phyloP scores from a whole-genome alignment of 2,888 invertebrate genomes.

The Anagyrus pseudococci region DNA sequence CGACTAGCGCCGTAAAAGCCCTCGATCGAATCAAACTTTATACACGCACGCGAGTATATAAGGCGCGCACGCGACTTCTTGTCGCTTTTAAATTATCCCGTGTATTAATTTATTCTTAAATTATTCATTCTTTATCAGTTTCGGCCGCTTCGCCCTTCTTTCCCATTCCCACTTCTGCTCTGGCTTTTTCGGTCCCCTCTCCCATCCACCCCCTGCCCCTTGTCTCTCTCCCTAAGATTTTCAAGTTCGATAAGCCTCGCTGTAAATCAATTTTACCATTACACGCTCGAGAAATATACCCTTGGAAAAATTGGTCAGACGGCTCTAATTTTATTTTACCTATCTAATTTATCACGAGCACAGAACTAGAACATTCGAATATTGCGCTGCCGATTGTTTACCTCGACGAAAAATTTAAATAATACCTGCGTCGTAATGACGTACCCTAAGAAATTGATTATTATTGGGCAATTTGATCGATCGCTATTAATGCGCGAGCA shows the following conservation, averaged over 20 bases:
- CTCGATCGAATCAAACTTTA: slow-evolving; percentile 38
- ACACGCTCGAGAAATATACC: no score
- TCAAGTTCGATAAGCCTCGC: slow-evolving; percentile 32
- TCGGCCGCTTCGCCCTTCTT: slow-evolving; percentile 1
- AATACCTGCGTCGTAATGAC: no score
- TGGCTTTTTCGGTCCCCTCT: slow-evolving; percentile 13
- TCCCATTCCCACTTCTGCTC: background rate
- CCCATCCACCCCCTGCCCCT: slow-evolving; percentile 17
- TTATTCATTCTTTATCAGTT: slow-evolving; percentile 37
- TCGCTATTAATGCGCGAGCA: no score
- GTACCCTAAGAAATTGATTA: no score
- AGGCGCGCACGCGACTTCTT: slow-evolving; percentile 37
- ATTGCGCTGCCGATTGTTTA: no score
- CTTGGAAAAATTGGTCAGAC: no score
- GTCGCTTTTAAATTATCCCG: slow-evolving; percentile 36
- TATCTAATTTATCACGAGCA: no score
- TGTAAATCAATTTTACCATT: slow-evolving; percentile 40
- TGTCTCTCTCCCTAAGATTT: slow-evolving; percentile 26
- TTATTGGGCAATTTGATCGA: no score
- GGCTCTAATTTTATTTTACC: no score
- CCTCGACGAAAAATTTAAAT: no score
- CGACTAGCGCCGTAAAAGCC: slow-evolving; percentile 13
- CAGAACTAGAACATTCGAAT: no score
- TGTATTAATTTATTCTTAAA: slow-evolving; percentile 38
- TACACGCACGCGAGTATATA: slow-evolving; percentile 35